Percentiles rank a stretch among this genome's conserved stretches.
phyloP scores from a whole-genome alignment of 2,888 invertebrate genomes.

The Sericinus montela region DNA sequence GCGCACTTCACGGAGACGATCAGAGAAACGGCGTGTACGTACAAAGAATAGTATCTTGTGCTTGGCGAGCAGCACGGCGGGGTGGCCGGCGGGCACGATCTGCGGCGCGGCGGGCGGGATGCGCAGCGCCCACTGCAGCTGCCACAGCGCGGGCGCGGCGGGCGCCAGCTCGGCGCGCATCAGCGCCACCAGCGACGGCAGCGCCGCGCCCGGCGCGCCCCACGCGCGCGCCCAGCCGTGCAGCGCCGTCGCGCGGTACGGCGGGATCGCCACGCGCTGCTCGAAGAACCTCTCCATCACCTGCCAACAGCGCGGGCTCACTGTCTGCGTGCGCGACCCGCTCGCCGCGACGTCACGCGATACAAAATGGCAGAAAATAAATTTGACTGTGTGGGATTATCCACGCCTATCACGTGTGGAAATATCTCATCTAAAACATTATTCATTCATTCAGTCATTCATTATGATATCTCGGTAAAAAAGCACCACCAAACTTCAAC shows the following conservation, averaged over 20 bases:
- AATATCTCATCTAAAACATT: too few relatives aligned
- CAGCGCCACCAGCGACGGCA: constrained; percentile 95
- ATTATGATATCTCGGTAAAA: too few relatives aligned
- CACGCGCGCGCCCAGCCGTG: constrained; percentile 92
- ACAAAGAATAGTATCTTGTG: constrained; percentile 96
- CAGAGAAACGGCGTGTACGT: constrained; percentile 53
- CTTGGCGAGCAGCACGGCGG: constrained; percentile 90
- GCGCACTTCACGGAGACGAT: too few relatives aligned
- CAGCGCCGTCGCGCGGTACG: constrained; percentile 93
- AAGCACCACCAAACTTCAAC: too few relatives aligned
- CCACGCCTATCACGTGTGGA: too few relatives aligned
- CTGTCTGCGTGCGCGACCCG: too few relatives aligned
- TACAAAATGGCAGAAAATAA: too few relatives aligned
- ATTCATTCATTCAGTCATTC: too few relatives aligned
- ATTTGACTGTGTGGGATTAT: too few relatives aligned
- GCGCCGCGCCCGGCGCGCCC: constrained; percentile 90
- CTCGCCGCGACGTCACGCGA: too few relatives aligned
- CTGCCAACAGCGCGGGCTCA: too few relatives aligned
- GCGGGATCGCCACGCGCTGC: constrained; percentile 91
- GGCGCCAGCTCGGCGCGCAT: constrained; percentile 84
- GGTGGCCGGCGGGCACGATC: constrained; percentile 93
- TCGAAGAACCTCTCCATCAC: constrained; percentile 96
- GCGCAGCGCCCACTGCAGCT: constrained; percentile 94
- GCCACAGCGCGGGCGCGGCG: constrained; percentile 84
- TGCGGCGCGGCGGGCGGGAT: constrained; percentile 94